Conservation (phyloP, 2,888 invertebrate genomes). For the Dimorphilus gyrociliatus region DNA sequence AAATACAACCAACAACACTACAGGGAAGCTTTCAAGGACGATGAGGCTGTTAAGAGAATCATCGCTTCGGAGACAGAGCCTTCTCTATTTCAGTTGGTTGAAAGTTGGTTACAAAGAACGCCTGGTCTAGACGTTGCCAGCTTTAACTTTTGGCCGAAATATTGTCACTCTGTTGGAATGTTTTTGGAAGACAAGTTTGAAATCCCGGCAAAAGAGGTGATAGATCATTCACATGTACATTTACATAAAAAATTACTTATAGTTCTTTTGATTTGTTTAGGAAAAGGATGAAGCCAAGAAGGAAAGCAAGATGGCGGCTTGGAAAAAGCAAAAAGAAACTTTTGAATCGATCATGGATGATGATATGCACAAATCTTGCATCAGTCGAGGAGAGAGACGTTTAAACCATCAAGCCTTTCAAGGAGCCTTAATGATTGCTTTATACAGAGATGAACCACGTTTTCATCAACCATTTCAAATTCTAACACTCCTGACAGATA, state of each 20-base stretch:
- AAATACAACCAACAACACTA: slow-evolving; percentile 81
- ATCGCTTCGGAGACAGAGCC: slow-evolving; percentile 63
- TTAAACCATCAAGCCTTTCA: slow-evolving; percentile 79
- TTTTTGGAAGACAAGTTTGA: slow-evolving; percentile 45
- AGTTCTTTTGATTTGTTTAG: not conserved
- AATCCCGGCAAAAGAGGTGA: slow-evolving; percentile 30
- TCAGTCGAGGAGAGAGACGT: slow-evolving; percentile 49
- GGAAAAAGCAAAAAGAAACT: slow-evolving; percentile 54
- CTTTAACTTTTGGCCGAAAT: slow-evolving; percentile 89
- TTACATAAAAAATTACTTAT: not conserved
- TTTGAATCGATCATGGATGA: slow-evolving; percentile 79
- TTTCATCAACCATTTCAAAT: slow-evolving; percentile 96
- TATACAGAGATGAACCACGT: slow-evolving; percentile 87
- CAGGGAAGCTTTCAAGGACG: slow-evolving; percentile 58
- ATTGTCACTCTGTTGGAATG: slow-evolving; percentile 44
- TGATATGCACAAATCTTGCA: slow-evolving; percentile 59
- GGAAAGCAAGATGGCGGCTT: slow-evolving; percentile 45
- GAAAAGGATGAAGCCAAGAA: too few relatives aligned
- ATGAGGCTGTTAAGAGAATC: slow-evolving; percentile 45
- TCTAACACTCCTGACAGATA: slow-evolving; percentile 82
- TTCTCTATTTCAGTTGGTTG: slow-evolving; percentile 62
- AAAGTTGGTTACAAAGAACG: slow-evolving; percentile 75
- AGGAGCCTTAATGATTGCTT: slow-evolving; percentile 92
- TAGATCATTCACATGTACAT: slow-evolving; percentile 4
- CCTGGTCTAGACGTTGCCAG: slow-evolving; percentile 66